Conservation (phyloP, 2,113 vertebrate species). For the Sander lucioperca region DNA sequence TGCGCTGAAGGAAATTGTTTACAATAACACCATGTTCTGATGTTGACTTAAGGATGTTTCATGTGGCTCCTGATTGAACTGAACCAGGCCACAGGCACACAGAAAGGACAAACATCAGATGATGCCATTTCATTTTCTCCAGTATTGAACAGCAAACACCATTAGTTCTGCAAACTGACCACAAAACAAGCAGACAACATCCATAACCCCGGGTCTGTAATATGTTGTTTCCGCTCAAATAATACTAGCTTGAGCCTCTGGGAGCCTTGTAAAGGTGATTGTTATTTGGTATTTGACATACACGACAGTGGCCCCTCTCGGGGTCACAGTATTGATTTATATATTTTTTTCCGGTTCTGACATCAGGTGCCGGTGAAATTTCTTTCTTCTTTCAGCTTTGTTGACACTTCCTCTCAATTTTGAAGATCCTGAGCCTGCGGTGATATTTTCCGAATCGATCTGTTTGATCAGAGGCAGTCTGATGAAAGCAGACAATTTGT, state of each 20-base stretch:
- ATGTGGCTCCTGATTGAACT: conserved; percentile 33
- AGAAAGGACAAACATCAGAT: conserved; percentile 58
- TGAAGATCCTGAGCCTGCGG: conserved; percentile 50
- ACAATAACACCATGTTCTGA: conserved; percentile 19
- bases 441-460: conserved; percentile 76
- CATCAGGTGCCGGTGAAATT: conserved; percentile 64
- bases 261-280: conserved; percentile 72
- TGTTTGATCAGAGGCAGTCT: conserved; percentile 74
- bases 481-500: conserved; percentile 66
- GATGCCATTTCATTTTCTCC: conserved; percentile 59
- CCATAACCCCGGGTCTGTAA: conserved; percentile 56
- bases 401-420: conserved; percentile 71
- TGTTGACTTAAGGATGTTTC: conserved; percentile 33
- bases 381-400: conserved; percentile 64
- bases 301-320: conserved; percentile 57
- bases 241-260: conserved; percentile 52
- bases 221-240: conserved; percentile 72
- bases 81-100: conserved; percentile 6
- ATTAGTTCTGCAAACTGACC: conserved; percentile 76
- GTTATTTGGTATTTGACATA: conserved; percentile 77
- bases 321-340: conserved; percentile 76
- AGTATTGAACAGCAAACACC: conserved; percentile 68
- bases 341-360: conserved; percentile 19
- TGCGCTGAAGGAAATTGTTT: background rate
- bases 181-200: conserved; percentile 67